Evolutionary conservation across 2,888 invertebrate genomes (phyloP).

Genomic region (Nemoura dubitans): DNA sequence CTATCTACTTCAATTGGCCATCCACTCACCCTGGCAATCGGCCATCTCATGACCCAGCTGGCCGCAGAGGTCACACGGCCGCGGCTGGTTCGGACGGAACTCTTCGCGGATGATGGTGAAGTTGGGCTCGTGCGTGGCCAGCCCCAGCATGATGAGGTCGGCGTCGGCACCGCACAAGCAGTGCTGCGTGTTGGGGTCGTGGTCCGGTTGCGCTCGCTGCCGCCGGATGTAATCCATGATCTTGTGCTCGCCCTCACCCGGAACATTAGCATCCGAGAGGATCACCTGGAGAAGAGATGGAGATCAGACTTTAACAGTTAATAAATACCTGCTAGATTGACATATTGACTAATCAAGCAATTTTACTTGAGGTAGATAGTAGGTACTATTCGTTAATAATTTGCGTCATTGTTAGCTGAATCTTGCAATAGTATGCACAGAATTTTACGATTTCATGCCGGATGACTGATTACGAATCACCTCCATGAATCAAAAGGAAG

Average conservation of each 20-base stretch:
- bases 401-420: too few relatives aligned
- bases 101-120: constrained; percentile 99
- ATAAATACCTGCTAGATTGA: too few relatives aligned
- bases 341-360: too few relatives aligned
- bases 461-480: too few relatives aligned
- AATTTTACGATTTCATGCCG: too few relatives aligned
- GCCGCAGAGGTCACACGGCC: constrained; percentile 95
- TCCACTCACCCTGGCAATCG: constrained; percentile 74
- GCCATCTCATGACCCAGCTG: constrained; percentile 92
- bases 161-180: constrained; percentile 98
- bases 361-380: too few relatives aligned
- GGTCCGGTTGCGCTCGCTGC: constrained; percentile 92
- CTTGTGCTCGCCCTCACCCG: constrained; percentile 98
- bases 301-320: too few relatives aligned
- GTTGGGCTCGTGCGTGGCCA: constrained; percentile 98
- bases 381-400: too few relatives aligned
- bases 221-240: constrained; percentile 99
- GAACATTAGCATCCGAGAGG: constrained; percentile 98
- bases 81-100: constrained; percentile 96
- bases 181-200: constrained; percentile 98
- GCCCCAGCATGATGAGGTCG: constrained; percentile 96
- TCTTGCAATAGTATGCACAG: too few relatives aligned
- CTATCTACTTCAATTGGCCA: too few relatives aligned
- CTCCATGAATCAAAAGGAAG: too few relatives aligned
- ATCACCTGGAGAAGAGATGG: constrained; percentile 66